Base-by-base conservation (phyloP, 2,888 invertebrate genomes). In the Schrankia costaestrigalis region DNA sequence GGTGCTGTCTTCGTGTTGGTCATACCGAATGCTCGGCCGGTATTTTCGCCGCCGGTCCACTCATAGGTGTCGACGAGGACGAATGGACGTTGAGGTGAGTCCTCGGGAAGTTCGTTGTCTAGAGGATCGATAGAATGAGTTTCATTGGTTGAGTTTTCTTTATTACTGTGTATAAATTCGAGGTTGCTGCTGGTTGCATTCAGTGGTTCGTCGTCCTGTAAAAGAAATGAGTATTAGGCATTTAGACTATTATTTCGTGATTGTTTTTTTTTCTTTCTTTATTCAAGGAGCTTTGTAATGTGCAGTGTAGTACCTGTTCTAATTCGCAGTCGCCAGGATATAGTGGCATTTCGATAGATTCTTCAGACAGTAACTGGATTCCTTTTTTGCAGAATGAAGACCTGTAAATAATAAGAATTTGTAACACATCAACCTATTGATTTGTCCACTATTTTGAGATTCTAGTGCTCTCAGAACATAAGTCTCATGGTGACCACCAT, bases 301-400 rank as follows among this genome's bases (percentile, higher is more conserved):
- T n/a, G n/a, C n/a, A n/a, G n/a, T n/a, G n/a, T n/a, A n/a, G n/a
- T 50, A 90, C 90, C 58, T 88, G 79, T 28, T 91, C 91, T 45
- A 93, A 78, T 67, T 91, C 91, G 65, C 96, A 97, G 55, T 95
- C 92, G 2, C 95, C 95, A 0, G 94, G 91, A 58, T 92, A 91
- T 1, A 97, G 88, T 1, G 93, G 93, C 44, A 96, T 75, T 31
- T 92, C 91, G 1, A 94, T 90, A 0, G 95, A 90, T 34, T 90
- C 90, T 4, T 94, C 95, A 0, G 95, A 93, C 48, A 93, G 90
- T 14, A 97, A 78, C 32, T 92, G 90, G 15, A 95, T 81, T 31
- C 92, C 93, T 50, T 93, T 91, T 54, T 93, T 93, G 69, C 96
- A 97, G 36, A 95, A 90, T 0, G 96, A 96, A 36, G 93, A 91